phyloP scores from a whole-genome alignment of 2,888 invertebrate genomes.

The Apodemia hepburni region DNA sequence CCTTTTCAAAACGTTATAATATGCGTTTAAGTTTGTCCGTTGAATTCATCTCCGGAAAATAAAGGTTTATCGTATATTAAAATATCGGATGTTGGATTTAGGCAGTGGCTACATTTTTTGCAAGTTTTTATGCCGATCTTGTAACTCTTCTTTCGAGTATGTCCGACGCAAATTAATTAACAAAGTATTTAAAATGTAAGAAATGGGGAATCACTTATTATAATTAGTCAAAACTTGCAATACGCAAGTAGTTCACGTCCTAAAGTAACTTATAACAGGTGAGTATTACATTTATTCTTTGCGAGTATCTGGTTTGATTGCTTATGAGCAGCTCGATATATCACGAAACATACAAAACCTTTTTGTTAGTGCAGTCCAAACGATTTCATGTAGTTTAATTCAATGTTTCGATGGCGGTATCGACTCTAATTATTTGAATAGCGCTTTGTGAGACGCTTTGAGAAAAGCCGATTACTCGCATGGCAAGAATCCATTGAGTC shows the following conservation, averaged over 20 bases:
- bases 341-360: conserved; percentile 45
- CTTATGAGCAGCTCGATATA: conserved; percentile 42
- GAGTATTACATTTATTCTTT: conserved; percentile 10
- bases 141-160: too few species aligned
- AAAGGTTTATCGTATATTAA: too few species aligned
- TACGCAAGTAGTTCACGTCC: neutral
- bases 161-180: too few species aligned
- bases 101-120: too few species aligned
- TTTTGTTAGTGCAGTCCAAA: conserved; percentile 51
- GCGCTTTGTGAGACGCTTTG: conserved; percentile 66
- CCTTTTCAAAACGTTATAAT: too few species aligned
- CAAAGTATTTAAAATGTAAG: too few species aligned
- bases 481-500: conserved; percentile 32
- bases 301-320: conserved; percentile 18
- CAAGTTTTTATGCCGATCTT: too few species aligned
- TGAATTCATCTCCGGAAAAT: too few species aligned
- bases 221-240: too few species aligned
- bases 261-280: neutral
- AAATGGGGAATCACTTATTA: too few species aligned
- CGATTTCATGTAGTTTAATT: conserved; percentile 72
- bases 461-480: conserved; percentile 57
- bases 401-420: conserved; percentile 59
- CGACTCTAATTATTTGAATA: conserved; percentile 75
- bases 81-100: too few species aligned
- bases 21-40: too few species aligned